Base-by-base conservation (phyloP, 2,797 vertebrate species). In the Oryzias sinensis region DNA sequence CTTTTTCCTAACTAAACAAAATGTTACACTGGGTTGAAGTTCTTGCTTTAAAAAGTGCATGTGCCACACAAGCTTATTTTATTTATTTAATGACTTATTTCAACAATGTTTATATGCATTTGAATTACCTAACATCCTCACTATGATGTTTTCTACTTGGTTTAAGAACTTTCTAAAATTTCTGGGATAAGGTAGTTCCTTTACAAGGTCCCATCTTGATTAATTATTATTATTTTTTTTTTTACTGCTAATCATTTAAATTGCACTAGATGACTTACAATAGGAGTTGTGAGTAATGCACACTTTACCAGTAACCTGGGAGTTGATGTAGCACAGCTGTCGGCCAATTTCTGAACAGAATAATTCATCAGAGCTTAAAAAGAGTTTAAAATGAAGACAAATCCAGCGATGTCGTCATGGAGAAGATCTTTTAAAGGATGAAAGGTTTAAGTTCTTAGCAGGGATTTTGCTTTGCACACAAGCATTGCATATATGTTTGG, bases 371-470 rank as follows among this genome's bases (percentile, higher is more conserved):
- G 59, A 75, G 66, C 64, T 47, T 18, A 18, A 18, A 18, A 18
- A 18, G 18, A 55, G 56, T 79, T 70, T 56, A 68, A 68, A 79
- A 79, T 76, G 81, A 84, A 79, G 83, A 88, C 83, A 84, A 78
- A 79, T 70, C 66, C 74, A 79, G 82, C 87, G 76, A 71, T 33
- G 79, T 74, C 67, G 83, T 81, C 70, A 73, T 5, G 8, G 45
- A 43, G 45, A 54, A 43, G 79, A 81, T 66, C 65, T 80, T 72
- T 72, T 69, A 64, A 65, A 50, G 49, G 50, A 68, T 77, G 76
- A 83, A 49, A 70, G 77, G 76, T 79, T 84, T 76, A 59, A 83
- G 74, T 50, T 50, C 49, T 9, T 22, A 43, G 59, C 68, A 56
- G 58, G 64, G 77, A 67, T 44, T 53, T 43, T 22, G 29, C 60